Evolutionary conservation across 2,888 invertebrate species (phyloP).

Genomic region (Spicauda simplicius): DNA sequence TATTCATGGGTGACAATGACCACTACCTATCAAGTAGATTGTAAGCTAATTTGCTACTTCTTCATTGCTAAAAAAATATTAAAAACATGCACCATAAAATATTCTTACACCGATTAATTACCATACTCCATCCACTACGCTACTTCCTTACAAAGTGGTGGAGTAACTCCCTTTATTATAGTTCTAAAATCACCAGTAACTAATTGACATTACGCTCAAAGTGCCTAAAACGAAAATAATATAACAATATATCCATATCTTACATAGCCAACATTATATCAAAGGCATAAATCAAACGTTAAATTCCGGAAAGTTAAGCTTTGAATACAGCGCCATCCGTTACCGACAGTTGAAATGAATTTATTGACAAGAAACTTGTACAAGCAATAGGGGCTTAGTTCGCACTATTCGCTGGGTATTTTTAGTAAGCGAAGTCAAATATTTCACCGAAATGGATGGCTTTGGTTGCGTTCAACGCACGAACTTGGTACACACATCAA

Average conservation of each 20-base stretch:
- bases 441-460: slow-evolving; percentile 26
- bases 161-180: too few species aligned
- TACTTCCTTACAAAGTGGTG: too few species aligned
- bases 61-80: too few species aligned
- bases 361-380: slow-evolving; percentile 35
- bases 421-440: slow-evolving; percentile 29
- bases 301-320: slow-evolving; percentile 12
- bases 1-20: too few species aligned
- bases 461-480: slow-evolving; percentile 27
- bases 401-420: slow-evolving; percentile 26
- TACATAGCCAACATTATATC: slow-evolving; percentile 9
- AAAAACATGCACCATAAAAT: too few species aligned
- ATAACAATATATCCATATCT: not conserved
- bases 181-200: too few species aligned
- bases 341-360: slow-evolving; percentile 29
- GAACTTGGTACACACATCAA: slow-evolving; percentile 62
- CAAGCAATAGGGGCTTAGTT: slow-evolving; percentile 20
- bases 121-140: too few species aligned
- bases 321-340: slow-evolving; percentile 19
- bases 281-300: slow-evolving; percentile 25
- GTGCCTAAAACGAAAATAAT: not conserved
- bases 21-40: too few species aligned
- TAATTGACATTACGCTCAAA: too few species aligned
- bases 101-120: too few species aligned
- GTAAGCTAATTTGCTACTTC: too few species aligned